Evolutionary conservation across 2,113 vertebrate genomes (phyloP), one percentile per base, ranked within the genome.

Genomic region (Microcebus tavaratra): DNA sequence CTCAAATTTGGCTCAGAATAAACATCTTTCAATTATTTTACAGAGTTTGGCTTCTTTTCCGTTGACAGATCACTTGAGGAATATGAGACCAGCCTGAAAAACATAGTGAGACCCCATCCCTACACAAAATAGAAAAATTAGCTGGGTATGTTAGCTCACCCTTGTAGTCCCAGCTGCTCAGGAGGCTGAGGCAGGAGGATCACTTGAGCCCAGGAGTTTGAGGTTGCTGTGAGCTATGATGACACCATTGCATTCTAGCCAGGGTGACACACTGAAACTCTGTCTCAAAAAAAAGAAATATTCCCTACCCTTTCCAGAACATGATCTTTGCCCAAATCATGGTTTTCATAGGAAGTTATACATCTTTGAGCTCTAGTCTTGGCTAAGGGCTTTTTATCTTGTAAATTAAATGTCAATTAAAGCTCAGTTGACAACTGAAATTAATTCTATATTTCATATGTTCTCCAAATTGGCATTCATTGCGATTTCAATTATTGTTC

Each of bases 81-180:
- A 45, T 45, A 45, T 45, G 45, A 45, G 45, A 45, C 45, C 45
- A 45, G 45, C 8, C 45, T 45, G 45, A 45, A 45, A 45, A 45
- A 45, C 45, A 45, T 45, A 45, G 45, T 45, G 7, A 45, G 45
- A 45, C 45, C 53, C 53, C 4, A 1, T 5, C 53, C 53, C 48
- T 48, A 48, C 10, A 48, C 8, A 48, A 48, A 70, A 70, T 36
- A 70, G 8, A 36, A 70, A 70, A 70, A 70, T 11, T 36, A 70
- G 67, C 8, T 5, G 3, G n/a, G 20, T n/a, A 5, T 21, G 1
- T 18, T 70, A n/a, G n/a, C 0, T 0, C 8, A 4, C 3, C 9
- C 8, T n/a, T 36, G n/a, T 10, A 70, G n/a, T 70, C 68, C 8
- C n/a, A 70, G n/a, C n/a, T 36, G 10, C n/a, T 21, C 2, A 4